Evolutionary conservation across 92 coral and sea anemone species (phyloP), one percentile per base, ranked within the genome.

Genomic region (Epizoanthus rinbou): DNA sequence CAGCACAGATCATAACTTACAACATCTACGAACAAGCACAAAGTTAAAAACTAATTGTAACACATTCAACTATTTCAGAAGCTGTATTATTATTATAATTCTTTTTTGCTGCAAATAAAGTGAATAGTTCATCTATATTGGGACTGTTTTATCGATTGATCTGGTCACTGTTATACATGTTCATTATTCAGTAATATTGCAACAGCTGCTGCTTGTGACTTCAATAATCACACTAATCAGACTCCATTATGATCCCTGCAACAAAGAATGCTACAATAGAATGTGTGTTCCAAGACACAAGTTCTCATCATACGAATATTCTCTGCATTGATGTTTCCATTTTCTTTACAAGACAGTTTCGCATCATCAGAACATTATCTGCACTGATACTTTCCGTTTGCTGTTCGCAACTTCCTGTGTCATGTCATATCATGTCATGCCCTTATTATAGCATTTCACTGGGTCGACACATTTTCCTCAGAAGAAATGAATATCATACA

Each of bases 21-120:
- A 47, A 69, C 22, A 17, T n/a, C 47, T 15, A 16, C 13, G 0
- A 5, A 47, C 54, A 8, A 70, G 18, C 47, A 70, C 28, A 45
- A 17, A 5, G 21, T 52, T 50, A 47, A 22, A 15, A 28, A 28
- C 31, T 28, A 28, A 2, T 5, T 52, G 37, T 52, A 37, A 19
- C 39, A 16, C 45, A 67, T 67, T 67, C 22, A 13, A 4, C 17
- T 28, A 67, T 3, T 67, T 28, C 35, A 67, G 5, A 16, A 33
- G n/a, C 39, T 35, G 35, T 25, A 18, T 0, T 67, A 67, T 10
- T 15, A 33, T 33, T 10, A 25, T 22, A 21, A 60, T 62, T 63
- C 19, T 21, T 33, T 78, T 41, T 50, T 10, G 58, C 82, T 78
- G 82, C 58, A 78, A 78, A 60, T 18, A 78, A 78, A 67, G 63